Percentiles rank a stretch among this genome's conserved stretches.
Evolutionary conservation across 1,140 invertebrate species (phyloP).

Genomic region (Proales similis): DNA sequence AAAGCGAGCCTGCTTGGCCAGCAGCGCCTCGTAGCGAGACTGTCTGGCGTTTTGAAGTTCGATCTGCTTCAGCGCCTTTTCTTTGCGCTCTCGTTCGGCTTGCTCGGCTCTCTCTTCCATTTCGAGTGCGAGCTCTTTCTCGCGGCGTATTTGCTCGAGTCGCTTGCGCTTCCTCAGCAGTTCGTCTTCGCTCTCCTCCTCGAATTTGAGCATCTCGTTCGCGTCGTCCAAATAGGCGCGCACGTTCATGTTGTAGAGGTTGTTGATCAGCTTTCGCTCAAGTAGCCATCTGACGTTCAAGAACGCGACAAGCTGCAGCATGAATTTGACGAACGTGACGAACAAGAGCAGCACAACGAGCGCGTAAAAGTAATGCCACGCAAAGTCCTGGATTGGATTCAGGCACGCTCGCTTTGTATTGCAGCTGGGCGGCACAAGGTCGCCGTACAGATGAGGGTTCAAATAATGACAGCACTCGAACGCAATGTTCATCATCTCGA

Average conservation of each 20-base stretch:
- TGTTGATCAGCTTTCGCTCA: not conserved
- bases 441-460: constrained; percentile 30
- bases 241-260: not conserved
- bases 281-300: not conserved
- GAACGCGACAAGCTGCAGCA: not conserved
- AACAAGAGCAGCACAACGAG: constrained; percentile 8
- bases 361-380: constrained; percentile 17
- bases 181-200: not conserved
- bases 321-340: constrained; percentile 11
- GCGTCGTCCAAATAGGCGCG: not conserved
- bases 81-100: not conserved
- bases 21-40: constrained; percentile 14
- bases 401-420: constrained; percentile 18
- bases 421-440: constrained; percentile 21
- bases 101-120: constrained; percentile 13
- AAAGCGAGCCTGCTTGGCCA: constrained; percentile 8
- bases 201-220: too few relatives aligned
- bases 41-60: constrained; percentile 11
- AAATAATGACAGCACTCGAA: constrained; percentile 32
- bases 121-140: constrained; percentile 10
- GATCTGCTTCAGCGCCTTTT: constrained; percentile 1
- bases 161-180: not conserved
- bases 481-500: constrained; percentile 8
- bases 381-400: constrained; percentile 26
- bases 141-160: constrained; percentile 7